Evolutionary conservation across 2,888 invertebrate genomes (phyloP), one percentile per base, ranked within the genome.

Genomic region (Odontomyia ornata): DNA sequence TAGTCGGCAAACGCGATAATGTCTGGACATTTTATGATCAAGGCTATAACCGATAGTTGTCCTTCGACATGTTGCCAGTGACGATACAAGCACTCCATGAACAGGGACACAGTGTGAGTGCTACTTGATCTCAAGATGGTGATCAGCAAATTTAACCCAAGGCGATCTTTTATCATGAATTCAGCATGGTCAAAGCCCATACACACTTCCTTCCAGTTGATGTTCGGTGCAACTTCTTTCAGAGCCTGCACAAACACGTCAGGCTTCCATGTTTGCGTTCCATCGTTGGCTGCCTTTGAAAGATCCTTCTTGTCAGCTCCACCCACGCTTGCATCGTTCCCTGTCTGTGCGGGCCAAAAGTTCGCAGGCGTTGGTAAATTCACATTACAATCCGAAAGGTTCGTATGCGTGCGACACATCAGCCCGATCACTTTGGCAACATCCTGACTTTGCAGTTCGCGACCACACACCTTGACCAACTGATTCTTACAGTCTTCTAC

Each of bases 41-140:
- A 93, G 79, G 93, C 91, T 56, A 98, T 90, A 80, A 98, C 89
- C 79, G 96, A 96, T 85, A 98, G 91, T 88, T 95, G 98, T 62
- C 97, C 96, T 84, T 98, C 97, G 25, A 94, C 89, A 87, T 97
- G 96, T 78, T 93, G 93, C 99, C 99, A 99, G 80, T 93, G 91
- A 62, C 95, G 91, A 86, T 96, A 98, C 80, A 97, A 89, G 81
- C 93, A 91, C 84, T 97, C 96, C 25, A 97, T 92, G 0, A 98
- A 98, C 83, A 96, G 95, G 71, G 91, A 91, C 46, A 91, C 88
- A 0, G 91, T 91, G 82, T 91, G 92, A 79, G 92, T 92, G 23
- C 95, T 89, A 7, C 96, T 97, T 78, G 93, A 87, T 79, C 94
- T 90, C 76, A 99, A 87, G 71, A 95, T 95, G 72, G 93, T 94